Evolutionary conservation across 1,140 invertebrate species (phyloP).

Genomic region (Bombyx mandarina): DNA sequence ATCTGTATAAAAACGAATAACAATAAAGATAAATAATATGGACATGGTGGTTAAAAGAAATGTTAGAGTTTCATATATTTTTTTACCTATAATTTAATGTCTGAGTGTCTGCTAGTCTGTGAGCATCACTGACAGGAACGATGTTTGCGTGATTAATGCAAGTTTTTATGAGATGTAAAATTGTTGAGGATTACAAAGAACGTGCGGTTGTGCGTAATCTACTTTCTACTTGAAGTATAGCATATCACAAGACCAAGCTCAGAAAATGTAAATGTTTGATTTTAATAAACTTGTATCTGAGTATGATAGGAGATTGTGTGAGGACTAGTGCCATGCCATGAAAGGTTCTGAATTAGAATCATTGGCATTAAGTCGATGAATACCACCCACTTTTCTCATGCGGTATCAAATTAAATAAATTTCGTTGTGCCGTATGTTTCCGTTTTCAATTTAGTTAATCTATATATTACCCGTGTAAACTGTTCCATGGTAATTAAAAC

Average conservation of each 20-base stretch:
- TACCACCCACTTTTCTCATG: slow-evolving; percentile 66
- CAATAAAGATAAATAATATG: no score
- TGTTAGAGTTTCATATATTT: not conserved
- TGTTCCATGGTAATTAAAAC: slow-evolving; percentile 60
- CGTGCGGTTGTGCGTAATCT: no score
- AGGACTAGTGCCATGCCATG: slow-evolving; percentile 70
- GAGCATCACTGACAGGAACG: slow-evolving; percentile 68
- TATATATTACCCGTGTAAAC: slow-evolving; percentile 48
- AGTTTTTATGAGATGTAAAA: slow-evolving; percentile 35
- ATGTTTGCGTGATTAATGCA: slow-evolving; percentile 68
- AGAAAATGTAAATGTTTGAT: no score
- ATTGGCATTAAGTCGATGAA: slow-evolving; percentile 65
- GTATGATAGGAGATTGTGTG: slow-evolving; percentile 65
- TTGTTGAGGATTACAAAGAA: no score
- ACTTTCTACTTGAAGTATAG: no score
- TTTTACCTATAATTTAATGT: slow-evolving; percentile 2
- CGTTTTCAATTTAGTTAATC: slow-evolving; percentile 42
- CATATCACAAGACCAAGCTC: no score
- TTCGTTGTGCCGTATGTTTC: slow-evolving; percentile 58
- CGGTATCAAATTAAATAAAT: slow-evolving; percentile 43
- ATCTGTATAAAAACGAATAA: no score
- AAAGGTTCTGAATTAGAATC: slow-evolving; percentile 70
- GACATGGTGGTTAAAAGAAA: slow-evolving; percentile 1
- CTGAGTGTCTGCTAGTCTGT: slow-evolving; percentile 66
- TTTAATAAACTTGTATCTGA: slow-evolving; percentile 15